Base-by-base conservation (phyloP, 2,797 vertebrate species). In the Molothrus ater region DNA sequence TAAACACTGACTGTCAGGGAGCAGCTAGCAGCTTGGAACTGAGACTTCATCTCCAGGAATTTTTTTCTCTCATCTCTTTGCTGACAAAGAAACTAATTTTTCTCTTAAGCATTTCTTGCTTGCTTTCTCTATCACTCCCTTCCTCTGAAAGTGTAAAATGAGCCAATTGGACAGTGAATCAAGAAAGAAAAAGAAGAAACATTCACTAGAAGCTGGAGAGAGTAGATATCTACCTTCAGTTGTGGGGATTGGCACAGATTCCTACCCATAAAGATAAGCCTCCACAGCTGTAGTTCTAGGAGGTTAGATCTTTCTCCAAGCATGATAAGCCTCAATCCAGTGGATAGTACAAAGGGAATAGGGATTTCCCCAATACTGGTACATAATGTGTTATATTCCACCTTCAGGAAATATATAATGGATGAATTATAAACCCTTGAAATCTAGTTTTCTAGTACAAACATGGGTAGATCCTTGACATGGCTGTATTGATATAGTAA, bases 391-490 rank as follows among this genome's bases (percentile, higher is more conserved):
- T 36, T 36, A 36, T 36, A 42, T 89, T 95, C 79, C 54, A 93
- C 90, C 86, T 90, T 87, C 78, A 89, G 92, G 88, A 91, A 91
- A 78, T 69, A 82, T 65, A 74, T 63, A 89, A 92, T 69, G 43
- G 61, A 61, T 85, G 34, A 90, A 88, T 89, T 86, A 78, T 59
- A 96, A 96, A 71, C 53, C 60, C 78, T 83, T 78, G 83, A 95
- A 93, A 94, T 85, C 50, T 69, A 54, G 68, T 90, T 90, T 93
- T 95, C 91, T 88, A 92, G 57, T 86, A 87, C 74, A 90, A 88
- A 94, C 68, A 89, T 36, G 69, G 64, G 68, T 82, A 92, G 88
- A 54, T 88, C 53, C 60, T 76, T 89, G 74, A 80, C 93, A 87
- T 1, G 22, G 57, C 71, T 72, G 18, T 43, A 95, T 36, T 86